phyloP scores from a whole-genome alignment of 1,140 invertebrate genomes.

The Homalodisca vitripennis region DNA sequence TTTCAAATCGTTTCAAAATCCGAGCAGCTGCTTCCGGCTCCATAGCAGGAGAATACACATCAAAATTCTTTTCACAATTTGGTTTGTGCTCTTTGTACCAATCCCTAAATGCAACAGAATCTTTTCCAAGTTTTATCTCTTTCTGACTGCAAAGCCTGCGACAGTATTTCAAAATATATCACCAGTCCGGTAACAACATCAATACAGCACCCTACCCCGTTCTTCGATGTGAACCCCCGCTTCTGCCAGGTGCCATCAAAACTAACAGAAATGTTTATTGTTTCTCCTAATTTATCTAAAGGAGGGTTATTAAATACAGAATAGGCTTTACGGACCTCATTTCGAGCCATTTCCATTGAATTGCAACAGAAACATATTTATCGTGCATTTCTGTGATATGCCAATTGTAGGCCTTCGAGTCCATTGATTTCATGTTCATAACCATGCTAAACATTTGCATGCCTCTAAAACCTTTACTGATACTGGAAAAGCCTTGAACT shows the following conservation, averaged over 20 bases:
- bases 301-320: neutral
- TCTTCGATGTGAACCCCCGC: constrained; percentile 31
- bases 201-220: constrained; percentile 32
- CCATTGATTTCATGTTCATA: neutral
- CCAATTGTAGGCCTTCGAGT: neutral
- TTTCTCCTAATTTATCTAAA: constrained; percentile 19
- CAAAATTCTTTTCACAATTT: constrained; percentile 19
- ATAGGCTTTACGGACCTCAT: neutral
- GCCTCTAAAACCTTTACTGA: neutral
- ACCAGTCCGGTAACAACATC: constrained; percentile 27
- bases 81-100: constrained; percentile 25
- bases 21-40: constrained; percentile 24
- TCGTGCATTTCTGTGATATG: neutral
- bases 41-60: constrained; percentile 30
- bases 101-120: neutral
- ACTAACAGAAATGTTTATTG: constrained; percentile 22
- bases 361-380: neutral
- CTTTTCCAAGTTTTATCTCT: constrained; percentile 24
- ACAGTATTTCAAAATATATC: constrained; percentile 28
- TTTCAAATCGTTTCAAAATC: constrained; percentile 31
- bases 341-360: neutral
- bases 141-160: constrained; percentile 22
- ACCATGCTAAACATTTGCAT: constrained; percentile 2
- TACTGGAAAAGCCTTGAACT: constrained; percentile 6
- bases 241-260: constrained; percentile 35